These are phyloP conservation scores for Penaeus japonicus DNA, from an alignment of 1,140 invertebrate species.

Conservation along the genomic window DNA sequence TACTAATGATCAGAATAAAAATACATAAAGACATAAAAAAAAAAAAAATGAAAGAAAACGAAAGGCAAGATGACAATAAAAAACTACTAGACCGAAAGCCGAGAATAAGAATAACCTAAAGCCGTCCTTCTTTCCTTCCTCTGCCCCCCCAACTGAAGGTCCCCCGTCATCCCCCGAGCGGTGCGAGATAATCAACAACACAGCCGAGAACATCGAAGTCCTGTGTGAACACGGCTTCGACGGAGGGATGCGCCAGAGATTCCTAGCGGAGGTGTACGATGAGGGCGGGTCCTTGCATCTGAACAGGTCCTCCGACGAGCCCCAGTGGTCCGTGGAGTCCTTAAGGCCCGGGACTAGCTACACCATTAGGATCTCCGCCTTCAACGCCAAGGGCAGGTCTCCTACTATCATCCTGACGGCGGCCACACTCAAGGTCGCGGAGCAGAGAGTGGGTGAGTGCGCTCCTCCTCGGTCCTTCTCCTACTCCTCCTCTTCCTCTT, in stretches of 20 bases:
- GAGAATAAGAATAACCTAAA: not conserved
- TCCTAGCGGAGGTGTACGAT: conserved; percentile 75
- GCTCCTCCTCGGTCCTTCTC: not conserved
- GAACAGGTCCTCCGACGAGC: conserved; percentile 56
- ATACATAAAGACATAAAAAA: too few species aligned
- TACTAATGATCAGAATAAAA: too few species aligned
- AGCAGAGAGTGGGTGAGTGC: conserved; percentile 78
- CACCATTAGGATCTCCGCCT: conserved; percentile 76
- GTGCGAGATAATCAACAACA: conserved; percentile 88
- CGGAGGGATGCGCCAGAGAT: conserved; percentile 83
- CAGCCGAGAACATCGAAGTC: conserved; percentile 79
- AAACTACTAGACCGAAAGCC: not conserved
- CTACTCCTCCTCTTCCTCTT: conserved; percentile 7
- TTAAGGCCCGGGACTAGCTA: conserved; percentile 77
- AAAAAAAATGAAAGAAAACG: too few species aligned
- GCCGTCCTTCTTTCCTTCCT: not conserved
- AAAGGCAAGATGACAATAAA: not conserved
- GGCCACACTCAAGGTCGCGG: conserved; percentile 78
- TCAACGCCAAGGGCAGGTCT: conserved; percentile 82
- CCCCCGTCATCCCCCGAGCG: conserved; percentile 80
- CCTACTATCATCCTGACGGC: conserved; percentile 75
- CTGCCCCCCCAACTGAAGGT: conserved; percentile 63
- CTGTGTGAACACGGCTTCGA: conserved; percentile 82
- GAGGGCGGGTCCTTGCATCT: conserved; percentile 50
- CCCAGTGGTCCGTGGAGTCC: conserved; percentile 57